Evolutionary conservation across 2,113 vertebrate species (phyloP), one percentile per base, ranked within the genome.

Genomic region (Talpa occidentalis): DNA sequence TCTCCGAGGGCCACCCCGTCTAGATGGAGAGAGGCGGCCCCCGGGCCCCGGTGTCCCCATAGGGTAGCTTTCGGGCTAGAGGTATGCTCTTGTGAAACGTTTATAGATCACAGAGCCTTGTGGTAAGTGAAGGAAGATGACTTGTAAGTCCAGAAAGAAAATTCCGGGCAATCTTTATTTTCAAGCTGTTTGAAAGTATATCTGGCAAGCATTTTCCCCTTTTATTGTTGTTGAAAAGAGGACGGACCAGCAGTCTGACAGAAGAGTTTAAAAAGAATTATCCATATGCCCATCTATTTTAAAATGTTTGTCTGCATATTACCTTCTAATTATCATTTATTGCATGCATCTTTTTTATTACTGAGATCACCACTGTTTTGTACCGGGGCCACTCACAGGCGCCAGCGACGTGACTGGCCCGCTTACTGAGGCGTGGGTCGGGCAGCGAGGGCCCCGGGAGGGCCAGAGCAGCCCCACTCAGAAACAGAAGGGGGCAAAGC

Each of bases 191-290:
- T 69, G 78, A 60, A 94, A 94, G 21, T 62, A 30, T 6, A 28
- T 47, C 30, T 69, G 35, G 35, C 28, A 86, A 66, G 6, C 17
- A n/a, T 28, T 62, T 15, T 88, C 91, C 74, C 76, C 69, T 69
- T 37, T n/a, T 64, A 22, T 80, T 56, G 24, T 76, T 62, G 54
- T 85, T 93, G 47, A 85, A 84, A 78, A 69, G 26, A 88, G 69
- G 70, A 32, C 22, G 87, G 78, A 32, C n/a, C 11, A 70, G 11
- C 54, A 72, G 30, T 37, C 66, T 66, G 88, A 87, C 66, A 66
- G 49, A 93, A 62, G 59, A 72, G 40, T 72, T 87, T 93, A 15
- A 37, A 90, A 87, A 88, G 42, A 88, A 81, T 94, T 87, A 86
- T 49, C n/a, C 14, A 8, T 42, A 24, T 73, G 40, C 16, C 17